These are phyloP conservation scores for Paradisaea rubra DNA, from an alignment of 2,113 vertebrate genomes.

Conservation along the genomic window DNA sequence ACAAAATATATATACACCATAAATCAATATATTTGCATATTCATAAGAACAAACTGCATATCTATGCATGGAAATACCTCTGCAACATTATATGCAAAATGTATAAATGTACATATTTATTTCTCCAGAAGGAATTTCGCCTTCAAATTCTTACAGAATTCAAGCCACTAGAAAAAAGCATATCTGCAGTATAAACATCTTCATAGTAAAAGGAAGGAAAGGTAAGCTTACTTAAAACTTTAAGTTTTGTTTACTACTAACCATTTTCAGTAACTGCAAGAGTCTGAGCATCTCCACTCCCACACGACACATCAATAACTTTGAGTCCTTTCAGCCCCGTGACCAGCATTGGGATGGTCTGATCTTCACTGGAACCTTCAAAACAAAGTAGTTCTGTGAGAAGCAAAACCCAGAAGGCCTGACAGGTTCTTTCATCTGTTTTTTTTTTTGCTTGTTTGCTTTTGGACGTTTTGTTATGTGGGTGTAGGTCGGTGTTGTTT, in stretches of 20 bases:
- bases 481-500: accelerated
- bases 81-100: neutral
- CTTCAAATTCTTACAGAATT: neutral
- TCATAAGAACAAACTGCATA: neutral
- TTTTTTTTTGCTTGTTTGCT: neutral
- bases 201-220: neutral
- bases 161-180: neutral
- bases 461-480: neutral
- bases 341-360: conserved; percentile 93
- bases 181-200: neutral
- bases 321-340: conserved; percentile 92
- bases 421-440: neutral
- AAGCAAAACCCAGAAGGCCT: neutral
- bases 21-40: neutral
- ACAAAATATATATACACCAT: neutral
- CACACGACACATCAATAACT: conserved; percentile 92
- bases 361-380: conserved; percentile 94
- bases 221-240: neutral
- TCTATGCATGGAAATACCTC: neutral
- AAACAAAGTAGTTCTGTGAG: conserved; percentile 20
- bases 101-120: neutral
- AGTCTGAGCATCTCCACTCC: conserved; percentile 95
- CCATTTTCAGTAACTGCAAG: conserved; percentile 95
- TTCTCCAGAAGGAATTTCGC: neutral
- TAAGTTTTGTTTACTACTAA: conserved; percentile 41